Percentiles rank a stretch among this genome's conserved stretches.
Evolutionary conservation across 2,888 invertebrate genomes (phyloP).

Genomic region (Drosophila greeni): DNA sequence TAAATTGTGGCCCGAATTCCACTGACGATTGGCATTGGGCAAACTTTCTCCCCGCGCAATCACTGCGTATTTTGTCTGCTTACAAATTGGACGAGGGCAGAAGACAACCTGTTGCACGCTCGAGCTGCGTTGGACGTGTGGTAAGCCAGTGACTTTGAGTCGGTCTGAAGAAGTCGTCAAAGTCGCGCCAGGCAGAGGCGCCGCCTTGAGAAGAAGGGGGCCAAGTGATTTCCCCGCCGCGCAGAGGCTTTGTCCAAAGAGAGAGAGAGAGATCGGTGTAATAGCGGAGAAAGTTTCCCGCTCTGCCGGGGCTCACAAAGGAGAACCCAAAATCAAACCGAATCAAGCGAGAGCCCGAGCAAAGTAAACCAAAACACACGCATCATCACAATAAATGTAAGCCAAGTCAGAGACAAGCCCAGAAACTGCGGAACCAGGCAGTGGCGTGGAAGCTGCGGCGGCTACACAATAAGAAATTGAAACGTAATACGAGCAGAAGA

Average conservation of each 20-base stretch:
- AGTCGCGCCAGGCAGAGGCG: slow-evolving; percentile 25
- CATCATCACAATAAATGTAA: slow-evolving; percentile 42
- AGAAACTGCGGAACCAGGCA: slow-evolving; percentile 5
- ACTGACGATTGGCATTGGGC: slow-evolving; percentile 35
- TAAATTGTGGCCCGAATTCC: slow-evolving; percentile 33
- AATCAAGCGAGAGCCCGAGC: neutral
- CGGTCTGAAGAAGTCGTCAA: slow-evolving; percentile 43
- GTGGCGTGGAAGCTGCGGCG: slow-evolving; percentile 8
- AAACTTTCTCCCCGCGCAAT: slow-evolving; percentile 69
- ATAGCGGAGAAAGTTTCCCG: slow-evolving; percentile 66
- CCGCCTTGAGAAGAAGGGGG: slow-evolving; percentile 31
- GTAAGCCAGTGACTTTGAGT: slow-evolving; percentile 33
- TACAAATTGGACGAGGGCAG: slow-evolving; percentile 56
- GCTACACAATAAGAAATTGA: slow-evolving; percentile 15
- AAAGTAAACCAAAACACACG: slow-evolving; percentile 39
- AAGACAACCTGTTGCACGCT: slow-evolving; percentile 67
- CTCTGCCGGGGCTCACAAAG: slow-evolving; percentile 49
- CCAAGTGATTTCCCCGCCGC: slow-evolving; percentile 52
- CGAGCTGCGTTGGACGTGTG: slow-evolving; percentile 63
- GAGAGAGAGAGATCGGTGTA: slow-evolving; percentile 35
- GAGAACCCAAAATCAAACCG: slow-evolving; percentile 50
- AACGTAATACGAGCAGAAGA: neutral
- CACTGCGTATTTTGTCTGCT: slow-evolving; percentile 44
- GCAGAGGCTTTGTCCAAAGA: slow-evolving; percentile 27
- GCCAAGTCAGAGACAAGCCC: slow-evolving; percentile 30